Evolutionary conservation across 2,797 vertebrate genomes (phyloP), one percentile per base, ranked within the genome.

Genomic region (Cyprinodon diabolis): DNA sequence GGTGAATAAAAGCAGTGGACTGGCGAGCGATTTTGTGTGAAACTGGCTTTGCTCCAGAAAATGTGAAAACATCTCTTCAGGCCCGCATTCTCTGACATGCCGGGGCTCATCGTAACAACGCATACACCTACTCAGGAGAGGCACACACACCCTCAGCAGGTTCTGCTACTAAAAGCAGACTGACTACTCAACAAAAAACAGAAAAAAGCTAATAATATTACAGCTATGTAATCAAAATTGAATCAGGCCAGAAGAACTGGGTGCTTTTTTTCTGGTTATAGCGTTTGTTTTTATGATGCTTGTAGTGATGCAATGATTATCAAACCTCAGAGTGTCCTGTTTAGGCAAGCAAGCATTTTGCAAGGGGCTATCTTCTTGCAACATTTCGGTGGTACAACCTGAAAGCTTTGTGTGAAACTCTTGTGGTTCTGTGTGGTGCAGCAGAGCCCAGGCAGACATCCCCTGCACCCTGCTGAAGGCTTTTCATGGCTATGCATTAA

Each of bases 401-500:
- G 69, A 54, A 72, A 70, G 17, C 45, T 54, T 72, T 72, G 10
- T 71, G 81, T 79, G 76, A 87, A 77, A 81, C 79, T 75, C 72
- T 87, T 86, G 58, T 60, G 79, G 83, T 90, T 87, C 85, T 91
- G 82, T 74, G 86, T 85, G 84, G 88, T 75, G 84, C 84, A 88
- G 86, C 79, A 85, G 90, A 80, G 91, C 84, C 75, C 81, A 87
- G 74, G 84, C 84, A 76, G 88, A 90, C 88, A 71, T 90, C 87
- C 30, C 81, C 83, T 85, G 90, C 89, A 84, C 91, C 91, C 90
- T 49, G 86, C 86, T 90, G 91, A 89, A 93, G 81, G 90, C 85
- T 82, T 93, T 95, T 94, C 92, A 92, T 69, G 76, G 88, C 84
- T 81, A 84, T 75, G 66, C 93, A 95, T 95, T 95, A 93, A 86